Evolutionary conservation across 2,797 vertebrate species (phyloP).

Genomic region (Apodemus agrarius): DNA sequence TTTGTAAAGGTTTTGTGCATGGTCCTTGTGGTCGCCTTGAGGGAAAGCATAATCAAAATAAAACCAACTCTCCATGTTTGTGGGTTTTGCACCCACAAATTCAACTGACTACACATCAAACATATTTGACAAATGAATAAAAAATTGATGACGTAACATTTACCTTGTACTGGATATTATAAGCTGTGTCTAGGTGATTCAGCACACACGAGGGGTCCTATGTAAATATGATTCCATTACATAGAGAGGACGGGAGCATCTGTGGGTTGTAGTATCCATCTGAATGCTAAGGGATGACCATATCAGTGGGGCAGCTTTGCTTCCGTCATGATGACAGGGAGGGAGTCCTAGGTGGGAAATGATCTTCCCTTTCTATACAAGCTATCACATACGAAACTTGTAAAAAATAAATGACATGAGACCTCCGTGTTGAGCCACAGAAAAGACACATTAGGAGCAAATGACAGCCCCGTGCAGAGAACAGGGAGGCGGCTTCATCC

Average conservation of each 20-base stretch:
- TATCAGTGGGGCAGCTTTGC: neutral
- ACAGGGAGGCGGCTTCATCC: neutral
- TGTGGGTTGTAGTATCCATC: neutral
- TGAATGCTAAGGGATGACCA: neutral
- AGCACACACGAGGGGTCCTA: neutral
- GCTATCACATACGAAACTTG: neutral
- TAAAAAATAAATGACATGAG: neutral
- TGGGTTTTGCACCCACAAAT: neutral
- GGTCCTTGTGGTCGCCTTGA: neutral
- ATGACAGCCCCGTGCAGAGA: neutral
- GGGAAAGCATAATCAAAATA: slow-evolving; percentile 8
- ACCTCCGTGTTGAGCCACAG: neutral
- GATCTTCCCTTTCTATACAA: slow-evolving; percentile 47
- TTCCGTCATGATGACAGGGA: neutral
- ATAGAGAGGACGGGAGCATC: neutral
- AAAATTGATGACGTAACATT: neutral
- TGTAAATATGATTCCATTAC: neutral
- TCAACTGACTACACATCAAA: neutral
- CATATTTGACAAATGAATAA: neutral
- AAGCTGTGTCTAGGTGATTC: neutral
- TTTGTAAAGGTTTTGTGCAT: neutral
- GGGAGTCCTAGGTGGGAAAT: neutral
- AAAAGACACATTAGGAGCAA: neutral
- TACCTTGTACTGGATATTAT: neutral
- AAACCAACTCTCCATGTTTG: neutral